Evolutionary conservation across 2,888 invertebrate genomes (phyloP), one percentile per base, ranked within the genome.

Genomic region (Teleogryllus oceanicus): DNA sequence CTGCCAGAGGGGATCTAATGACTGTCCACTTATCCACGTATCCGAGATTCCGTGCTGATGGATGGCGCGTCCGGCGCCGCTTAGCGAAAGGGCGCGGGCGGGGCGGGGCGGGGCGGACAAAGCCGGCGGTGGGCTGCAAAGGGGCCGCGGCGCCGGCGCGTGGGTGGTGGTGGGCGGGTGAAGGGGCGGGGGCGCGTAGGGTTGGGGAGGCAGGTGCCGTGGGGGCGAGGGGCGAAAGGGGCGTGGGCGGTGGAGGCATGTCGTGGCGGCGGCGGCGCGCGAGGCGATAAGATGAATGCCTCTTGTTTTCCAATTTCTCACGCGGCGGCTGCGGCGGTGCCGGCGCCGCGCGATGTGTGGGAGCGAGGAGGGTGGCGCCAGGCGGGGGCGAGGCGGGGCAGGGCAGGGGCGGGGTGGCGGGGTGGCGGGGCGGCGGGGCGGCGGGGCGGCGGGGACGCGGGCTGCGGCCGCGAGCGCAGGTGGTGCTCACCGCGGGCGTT

Each of bases 251-350:
- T 21, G 21, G 21, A 21, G n/a, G 62, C 16, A 5, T 18, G 62
- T 13, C 13, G 62, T n/a, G 62, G 62, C 16, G 62, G 13, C n/a
- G 13, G 62, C 51, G 51, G 51, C n/a, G n/a, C 62, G 16, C 62
- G 62, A 3, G 13, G 62, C 62, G 62, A 62, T 62, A 62, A 62
- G 62, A 62, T 62, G 62, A 62, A 62, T 62, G 62, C 62, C 62
- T 62, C 62, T 62, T 62, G 62, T 62, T 62, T 62, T 62, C 62
- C 62, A 62, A 62, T 62, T 62, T 62, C 62, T 62, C 62, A 62
- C 62, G 62, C 62, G 62, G 62, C 62, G 62, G 62, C 62, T 62
- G 62, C 62, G 13, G 62, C 37, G 37, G n/a, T 62, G 62, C 16
- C 62, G 62, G n/a, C 16, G n/a, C 13, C 16, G 21, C 21, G 21